phyloP scores from a whole-genome alignment of 2,797 vertebrate genomes.

The Trachurus trachurus region DNA sequence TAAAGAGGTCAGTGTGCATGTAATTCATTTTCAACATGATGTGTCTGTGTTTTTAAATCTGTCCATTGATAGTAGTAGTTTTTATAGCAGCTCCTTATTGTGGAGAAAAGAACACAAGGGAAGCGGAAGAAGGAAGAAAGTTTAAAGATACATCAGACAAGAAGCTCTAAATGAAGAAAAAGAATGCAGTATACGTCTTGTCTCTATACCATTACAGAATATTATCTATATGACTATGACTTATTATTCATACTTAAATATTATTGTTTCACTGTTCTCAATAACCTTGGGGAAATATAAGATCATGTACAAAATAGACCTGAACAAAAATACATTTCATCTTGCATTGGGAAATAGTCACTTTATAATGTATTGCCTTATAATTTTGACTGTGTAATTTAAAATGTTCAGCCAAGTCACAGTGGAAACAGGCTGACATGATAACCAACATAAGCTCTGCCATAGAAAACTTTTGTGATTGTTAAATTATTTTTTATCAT shows the following conservation, averaged over 20 bases:
- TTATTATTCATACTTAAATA: no score
- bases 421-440: neutral
- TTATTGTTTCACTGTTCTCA: no score
- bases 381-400: neutral
- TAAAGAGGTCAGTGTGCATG: slow-evolving; percentile 23
- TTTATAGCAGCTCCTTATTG: neutral
- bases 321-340: no score
- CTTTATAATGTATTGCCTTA: neutral
- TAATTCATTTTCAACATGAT: slow-evolving; percentile 5
- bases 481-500: slow-evolving; percentile 3
- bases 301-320: no score
- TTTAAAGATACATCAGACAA: no score
- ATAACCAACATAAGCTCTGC: neutral
- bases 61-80: neutral
- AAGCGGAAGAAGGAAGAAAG: no score
- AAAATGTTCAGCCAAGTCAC: neutral
- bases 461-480: neutral
- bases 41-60: neutral
- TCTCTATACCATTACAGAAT: no score
- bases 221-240: no score
- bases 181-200: no score
- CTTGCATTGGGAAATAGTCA: no score
- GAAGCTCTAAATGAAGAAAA: no score
- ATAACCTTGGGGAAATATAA: no score
- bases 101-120: neutral